phyloP scores from a whole-genome alignment of 2,797 vertebrate genomes.

The Sciurus vulgaris region DNA sequence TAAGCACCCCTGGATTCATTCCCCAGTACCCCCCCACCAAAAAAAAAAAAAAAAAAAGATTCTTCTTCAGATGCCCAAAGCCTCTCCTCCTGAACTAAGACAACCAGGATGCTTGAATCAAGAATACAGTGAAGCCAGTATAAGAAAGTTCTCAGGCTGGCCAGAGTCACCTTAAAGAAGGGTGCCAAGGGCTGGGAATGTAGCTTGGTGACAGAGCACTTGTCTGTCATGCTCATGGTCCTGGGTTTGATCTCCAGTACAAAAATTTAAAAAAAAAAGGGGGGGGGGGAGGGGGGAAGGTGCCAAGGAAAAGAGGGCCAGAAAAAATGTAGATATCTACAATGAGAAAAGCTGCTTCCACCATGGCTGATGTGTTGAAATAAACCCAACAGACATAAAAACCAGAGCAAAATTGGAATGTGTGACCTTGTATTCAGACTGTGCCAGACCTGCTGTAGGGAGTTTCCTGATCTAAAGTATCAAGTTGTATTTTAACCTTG shows the following conservation, averaged over 20 bases:
- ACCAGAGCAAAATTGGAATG: background rate
- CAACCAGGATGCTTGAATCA: background rate
- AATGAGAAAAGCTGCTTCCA: slow-evolving; percentile 33
- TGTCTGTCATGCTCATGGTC: too few relatives aligned
- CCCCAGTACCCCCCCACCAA: too few relatives aligned
- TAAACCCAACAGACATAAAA: slow-evolving; percentile 1
- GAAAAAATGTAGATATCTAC: background rate
- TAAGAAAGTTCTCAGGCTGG: background rate
- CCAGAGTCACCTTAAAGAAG: slow-evolving; percentile 39
- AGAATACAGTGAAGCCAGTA: slow-evolving; percentile 44
- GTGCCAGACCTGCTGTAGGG: background rate
- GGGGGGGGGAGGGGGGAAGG: too few relatives aligned
- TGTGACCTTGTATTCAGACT: slow-evolving; percentile 49
- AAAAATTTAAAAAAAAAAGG: too few relatives aligned
- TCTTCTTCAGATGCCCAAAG: background rate
- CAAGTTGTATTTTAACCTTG: slow-evolving; percentile 63
- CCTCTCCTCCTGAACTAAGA: background rate
- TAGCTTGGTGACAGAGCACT: too few relatives aligned
- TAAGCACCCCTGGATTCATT: too few relatives aligned
- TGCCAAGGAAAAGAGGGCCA: background rate
- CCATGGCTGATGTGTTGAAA: background rate
- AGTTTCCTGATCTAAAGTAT: slow-evolving; percentile 58
- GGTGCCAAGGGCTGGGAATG: background rate
- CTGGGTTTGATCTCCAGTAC: too few relatives aligned
- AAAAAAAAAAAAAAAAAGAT: background rate